Conservation (phyloP, 2,113 vertebrate species). For the Alligator mississippiensis region DNA sequence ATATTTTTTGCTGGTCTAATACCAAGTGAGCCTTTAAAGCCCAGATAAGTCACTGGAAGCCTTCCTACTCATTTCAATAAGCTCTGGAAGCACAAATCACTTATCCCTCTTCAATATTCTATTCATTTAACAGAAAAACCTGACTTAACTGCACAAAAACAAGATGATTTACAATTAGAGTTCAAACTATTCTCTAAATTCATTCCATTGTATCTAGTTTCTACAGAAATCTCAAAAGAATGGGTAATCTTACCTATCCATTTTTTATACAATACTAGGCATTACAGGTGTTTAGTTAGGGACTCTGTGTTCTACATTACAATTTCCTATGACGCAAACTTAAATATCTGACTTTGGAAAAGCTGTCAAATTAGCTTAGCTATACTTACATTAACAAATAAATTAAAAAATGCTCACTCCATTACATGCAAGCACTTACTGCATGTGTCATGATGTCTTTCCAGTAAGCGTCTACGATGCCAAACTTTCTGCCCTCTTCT, state of each 20-base stretch:
- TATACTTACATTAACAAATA: background rate
- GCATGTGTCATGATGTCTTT: slow-evolving; percentile 85
- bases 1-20: background rate
- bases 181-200: background rate
- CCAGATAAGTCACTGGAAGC: background rate
- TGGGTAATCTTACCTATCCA: background rate
- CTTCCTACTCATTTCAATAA: background rate
- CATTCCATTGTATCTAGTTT: background rate
- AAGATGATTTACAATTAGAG: background rate
- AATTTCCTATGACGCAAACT: background rate
- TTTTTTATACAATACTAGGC: background rate
- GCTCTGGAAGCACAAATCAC: background rate
- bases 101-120: background rate
- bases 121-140: background rate
- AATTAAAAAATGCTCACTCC: background rate
- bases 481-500: slow-evolving; percentile 91
- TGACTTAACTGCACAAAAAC: background rate
- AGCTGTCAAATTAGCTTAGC: background rate
- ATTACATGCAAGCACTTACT: slow-evolving; percentile 72
- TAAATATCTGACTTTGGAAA: background rate
- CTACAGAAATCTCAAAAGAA: background rate
- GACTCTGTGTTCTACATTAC: background rate
- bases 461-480: slow-evolving; percentile 88
- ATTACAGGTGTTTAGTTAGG: background rate
- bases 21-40: background rate